Percentiles rank a stretch among this genome's conserved stretches.
These are phyloP conservation scores for Hypercompe scribonia DNA, from an alignment of 2,888 invertebrate species.

Conservation along the genomic window DNA sequence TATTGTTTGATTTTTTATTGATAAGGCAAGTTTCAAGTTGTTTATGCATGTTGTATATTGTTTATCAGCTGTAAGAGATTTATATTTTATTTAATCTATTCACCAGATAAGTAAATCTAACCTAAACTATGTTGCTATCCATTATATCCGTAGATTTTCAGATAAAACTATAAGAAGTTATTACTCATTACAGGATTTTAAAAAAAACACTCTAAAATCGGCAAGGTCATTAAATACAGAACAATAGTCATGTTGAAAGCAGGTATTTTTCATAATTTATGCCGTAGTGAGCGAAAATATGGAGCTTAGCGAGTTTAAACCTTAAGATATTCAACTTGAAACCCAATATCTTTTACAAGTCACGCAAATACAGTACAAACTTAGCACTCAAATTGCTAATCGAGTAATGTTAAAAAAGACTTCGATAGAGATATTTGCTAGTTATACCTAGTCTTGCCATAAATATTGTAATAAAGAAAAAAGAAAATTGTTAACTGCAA, in stretches of 20 bases:
- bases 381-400: too few species aligned
- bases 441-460: too few species aligned
- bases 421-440: too few species aligned
- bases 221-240: neutral
- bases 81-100: constrained; percentile 4
- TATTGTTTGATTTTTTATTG: neutral
- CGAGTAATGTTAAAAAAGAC: too few species aligned
- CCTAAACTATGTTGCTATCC: neutral
- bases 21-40: neutral
- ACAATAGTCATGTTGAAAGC: neutral
- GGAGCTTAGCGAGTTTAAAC: neutral
- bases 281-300: too few species aligned
- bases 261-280: too few species aligned
- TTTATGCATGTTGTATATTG: neutral
- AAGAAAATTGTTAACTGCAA: too few species aligned
- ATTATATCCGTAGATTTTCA: neutral
- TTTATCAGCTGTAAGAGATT: neutral
- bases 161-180: neutral
- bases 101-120: constrained; percentile 4
- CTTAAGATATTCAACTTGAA: neutral
- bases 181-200: neutral
- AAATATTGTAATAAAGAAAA: too few species aligned
- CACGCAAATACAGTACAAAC: too few species aligned
- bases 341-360: neutral
- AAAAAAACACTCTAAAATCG: neutral